Conservation (phyloP, 2,888 invertebrate genomes). For the Lampropteryx suffumata region DNA sequence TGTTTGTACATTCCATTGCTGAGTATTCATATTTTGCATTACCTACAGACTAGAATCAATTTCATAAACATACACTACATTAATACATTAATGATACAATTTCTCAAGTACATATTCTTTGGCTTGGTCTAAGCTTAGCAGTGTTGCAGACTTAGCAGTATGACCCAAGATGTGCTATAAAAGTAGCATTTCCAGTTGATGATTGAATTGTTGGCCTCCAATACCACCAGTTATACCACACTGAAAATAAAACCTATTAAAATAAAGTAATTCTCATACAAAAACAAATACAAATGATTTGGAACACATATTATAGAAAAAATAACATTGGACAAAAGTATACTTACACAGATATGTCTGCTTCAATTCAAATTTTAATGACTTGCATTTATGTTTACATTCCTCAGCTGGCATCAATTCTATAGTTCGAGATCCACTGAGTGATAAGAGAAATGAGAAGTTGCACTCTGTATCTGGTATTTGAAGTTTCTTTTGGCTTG, state of each 20-base stretch:
- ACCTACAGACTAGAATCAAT: not conserved
- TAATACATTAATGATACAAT: not conserved
- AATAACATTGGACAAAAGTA: not conserved
- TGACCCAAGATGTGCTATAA: constrained; percentile 87
- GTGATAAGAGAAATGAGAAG: constrained; percentile 89
- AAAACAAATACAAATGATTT: too few species aligned
- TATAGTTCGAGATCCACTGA: constrained; percentile 88
- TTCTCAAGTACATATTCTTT: not conserved
- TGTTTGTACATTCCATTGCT: constrained; percentile 65
- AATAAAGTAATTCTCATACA: not conserved
- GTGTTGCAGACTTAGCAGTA: constrained; percentile 82
- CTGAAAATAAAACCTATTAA: constrained; percentile 74
- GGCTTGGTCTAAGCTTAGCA: constrained; percentile 36
- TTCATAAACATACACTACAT: not conserved
- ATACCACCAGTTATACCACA: constrained; percentile 94
- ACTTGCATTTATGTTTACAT: constrained; percentile 87
- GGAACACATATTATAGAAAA: too few species aligned
- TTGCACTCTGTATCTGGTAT: constrained; percentile 93
- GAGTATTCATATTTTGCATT: constrained; percentile 31
- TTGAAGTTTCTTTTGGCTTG: constrained; percentile 84
- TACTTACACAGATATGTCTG: constrained; percentile 89
- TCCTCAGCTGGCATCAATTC: constrained; percentile 89
- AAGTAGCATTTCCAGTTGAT: constrained; percentile 82
- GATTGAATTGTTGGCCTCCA: constrained; percentile 87
- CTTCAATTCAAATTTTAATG: constrained; percentile 87